Conservation (phyloP, 2,113 vertebrate species). For the Megaleporinus macrocephalus region DNA sequence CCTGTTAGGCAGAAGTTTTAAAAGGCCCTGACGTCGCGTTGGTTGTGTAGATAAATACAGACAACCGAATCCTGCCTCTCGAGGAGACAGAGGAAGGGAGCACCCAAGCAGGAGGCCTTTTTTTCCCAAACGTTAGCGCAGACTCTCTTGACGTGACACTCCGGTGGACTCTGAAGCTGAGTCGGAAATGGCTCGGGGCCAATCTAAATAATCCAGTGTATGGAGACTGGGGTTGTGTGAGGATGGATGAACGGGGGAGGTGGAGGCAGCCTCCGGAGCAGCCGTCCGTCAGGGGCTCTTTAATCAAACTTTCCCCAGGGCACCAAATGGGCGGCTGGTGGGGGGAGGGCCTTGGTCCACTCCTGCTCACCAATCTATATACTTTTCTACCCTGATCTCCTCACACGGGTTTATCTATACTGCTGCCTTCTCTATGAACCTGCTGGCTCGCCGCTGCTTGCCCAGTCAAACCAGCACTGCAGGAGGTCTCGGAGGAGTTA, state of each 20-base stretch:
- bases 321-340: background rate
- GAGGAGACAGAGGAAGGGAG: constrained; percentile 21
- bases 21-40: constrained; percentile 43
- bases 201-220: constrained; percentile 52
- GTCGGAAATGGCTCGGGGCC: constrained; percentile 49
- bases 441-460: background rate
- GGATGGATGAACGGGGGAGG: constrained; percentile 40
- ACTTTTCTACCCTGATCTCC: constrained; percentile 7
- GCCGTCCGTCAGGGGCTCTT: constrained; percentile 55
- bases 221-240: constrained; percentile 27
- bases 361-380: constrained; percentile 20
- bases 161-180: constrained; percentile 51
- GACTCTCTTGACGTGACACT: constrained; percentile 59
- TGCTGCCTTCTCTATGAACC: background rate
- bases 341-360: constrained; percentile 43
- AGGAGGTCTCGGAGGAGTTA: background rate
- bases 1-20: constrained; percentile 41
- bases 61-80: constrained; percentile 41
- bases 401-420: background rate
- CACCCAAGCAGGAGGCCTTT: background rate
- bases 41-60: constrained; percentile 45
- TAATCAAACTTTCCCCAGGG: constrained; percentile 49
- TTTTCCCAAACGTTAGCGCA: constrained; percentile 37
- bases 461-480: background rate
- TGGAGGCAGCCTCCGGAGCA: constrained; percentile 31